Conservation (phyloP, 2,888 invertebrate genomes). For the Scrobipalpa atriplicella region DNA sequence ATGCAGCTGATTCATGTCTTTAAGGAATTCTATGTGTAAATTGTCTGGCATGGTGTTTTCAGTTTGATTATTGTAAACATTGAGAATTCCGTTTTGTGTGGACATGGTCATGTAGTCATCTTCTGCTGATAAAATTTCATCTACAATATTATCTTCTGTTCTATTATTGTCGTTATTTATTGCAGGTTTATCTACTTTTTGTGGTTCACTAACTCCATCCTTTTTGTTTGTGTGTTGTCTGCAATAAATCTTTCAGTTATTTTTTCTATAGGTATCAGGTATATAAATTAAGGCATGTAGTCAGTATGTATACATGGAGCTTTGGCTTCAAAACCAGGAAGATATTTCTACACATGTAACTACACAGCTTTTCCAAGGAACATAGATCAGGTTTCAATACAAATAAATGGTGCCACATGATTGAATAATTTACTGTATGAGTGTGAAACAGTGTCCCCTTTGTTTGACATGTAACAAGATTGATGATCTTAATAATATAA, state of each 20-base stretch:
- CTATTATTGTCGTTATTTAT: conserved; percentile 45
- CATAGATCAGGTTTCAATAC: no score
- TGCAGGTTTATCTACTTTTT: conserved; percentile 47
- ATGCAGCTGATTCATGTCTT: conserved; percentile 74
- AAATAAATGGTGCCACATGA: no score
- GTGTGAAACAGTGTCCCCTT: no score
- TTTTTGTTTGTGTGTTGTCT: conserved; percentile 55
- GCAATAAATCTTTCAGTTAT: conserved; percentile 31
- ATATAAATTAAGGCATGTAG: no score
- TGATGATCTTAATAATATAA: no score
- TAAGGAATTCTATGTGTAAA: conserved; percentile 68
- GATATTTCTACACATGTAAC: no score
- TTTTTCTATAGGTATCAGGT: no score
- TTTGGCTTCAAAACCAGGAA: no score
- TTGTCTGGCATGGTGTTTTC: conserved; percentile 54
- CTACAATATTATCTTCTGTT: conserved; percentile 73
- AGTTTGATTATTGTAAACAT: conserved; percentile 50
- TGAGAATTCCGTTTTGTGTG: conserved; percentile 56
- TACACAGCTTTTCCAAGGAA: no score
- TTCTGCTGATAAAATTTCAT: conserved; percentile 73
- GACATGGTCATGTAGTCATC: conserved; percentile 72
- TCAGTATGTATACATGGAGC: no score
- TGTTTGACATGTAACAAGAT: no score
- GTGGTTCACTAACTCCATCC: conserved; percentile 36
- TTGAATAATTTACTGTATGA: no score